A percentile compares a stretch with the other conserved stretches of the same genome.
phyloP scores from a whole-genome alignment of 2,888 invertebrate genomes.

The Zootermopsis nevadensis region DNA sequence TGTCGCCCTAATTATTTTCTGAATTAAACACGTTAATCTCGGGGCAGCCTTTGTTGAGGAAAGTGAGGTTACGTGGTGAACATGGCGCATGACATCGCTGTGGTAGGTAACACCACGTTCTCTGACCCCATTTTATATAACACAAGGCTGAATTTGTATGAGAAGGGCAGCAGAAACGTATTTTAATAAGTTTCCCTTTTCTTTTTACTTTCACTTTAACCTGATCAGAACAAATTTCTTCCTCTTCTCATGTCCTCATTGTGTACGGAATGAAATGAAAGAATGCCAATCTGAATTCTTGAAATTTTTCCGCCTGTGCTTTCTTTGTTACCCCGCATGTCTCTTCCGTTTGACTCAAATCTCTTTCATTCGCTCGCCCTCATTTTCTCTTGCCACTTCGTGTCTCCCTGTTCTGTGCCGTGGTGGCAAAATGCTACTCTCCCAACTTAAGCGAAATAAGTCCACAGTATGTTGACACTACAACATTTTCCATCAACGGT shows the following conservation, averaged over 20 bases:
- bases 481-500: no score
- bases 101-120: background rate
- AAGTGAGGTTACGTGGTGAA: constrained; percentile 13
- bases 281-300: constrained; percentile 37
- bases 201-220: background rate
- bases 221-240: background rate
- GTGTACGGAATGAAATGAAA: constrained; percentile 36
- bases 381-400: background rate
- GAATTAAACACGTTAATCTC: constrained; percentile 12
- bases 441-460: no score
- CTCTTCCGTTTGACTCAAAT: background rate
- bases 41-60: background rate
- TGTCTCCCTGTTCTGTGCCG: background rate
- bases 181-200: background rate
- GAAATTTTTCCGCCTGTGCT: constrained; percentile 9
- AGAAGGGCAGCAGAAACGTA: background rate
- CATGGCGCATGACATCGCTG: background rate
- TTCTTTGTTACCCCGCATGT: background rate
- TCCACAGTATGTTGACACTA: no score
- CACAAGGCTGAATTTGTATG: background rate
- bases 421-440: constrained; percentile 18
- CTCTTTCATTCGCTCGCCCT: background rate
- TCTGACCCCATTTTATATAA: background rate
- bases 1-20: background rate
- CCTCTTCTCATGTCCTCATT: background rate